Percentiles rank a stretch among this genome's conserved stretches.
Conservation (phyloP, 2,888 invertebrate species). For the Spilosoma lubricipeda region DNA sequence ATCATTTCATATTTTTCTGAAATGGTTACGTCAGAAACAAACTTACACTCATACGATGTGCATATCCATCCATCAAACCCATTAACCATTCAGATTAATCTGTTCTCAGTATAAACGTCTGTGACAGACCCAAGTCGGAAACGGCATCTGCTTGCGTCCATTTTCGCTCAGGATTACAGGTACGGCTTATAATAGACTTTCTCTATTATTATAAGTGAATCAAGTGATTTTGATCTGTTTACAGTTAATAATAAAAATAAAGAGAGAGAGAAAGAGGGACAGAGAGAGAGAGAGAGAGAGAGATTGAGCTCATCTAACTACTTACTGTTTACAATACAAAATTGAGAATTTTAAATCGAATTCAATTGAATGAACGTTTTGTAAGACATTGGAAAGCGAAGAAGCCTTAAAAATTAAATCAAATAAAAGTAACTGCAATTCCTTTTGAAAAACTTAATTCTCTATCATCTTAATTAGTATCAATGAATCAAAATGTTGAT, state of each 20-base stretch:
- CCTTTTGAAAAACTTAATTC: too few species aligned
- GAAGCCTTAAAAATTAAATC: too few species aligned
- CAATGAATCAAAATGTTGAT: too few species aligned
- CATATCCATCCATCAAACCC: not conserved
- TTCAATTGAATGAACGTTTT: too few species aligned
- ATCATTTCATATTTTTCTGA: not conserved
- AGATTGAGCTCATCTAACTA: not conserved
- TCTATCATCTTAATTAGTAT: too few species aligned
- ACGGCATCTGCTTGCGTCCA: not conserved
- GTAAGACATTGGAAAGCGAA: too few species aligned
- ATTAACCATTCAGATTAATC: not conserved
- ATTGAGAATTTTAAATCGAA: too few species aligned
- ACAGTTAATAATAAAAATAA: too few species aligned
- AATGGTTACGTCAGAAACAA: not conserved
- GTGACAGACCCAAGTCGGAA: not conserved
- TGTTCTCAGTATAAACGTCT: not conserved
- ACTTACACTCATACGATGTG: not conserved
- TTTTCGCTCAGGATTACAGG: not conserved
- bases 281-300: too few species aligned
- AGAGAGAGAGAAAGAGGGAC: too few species aligned
- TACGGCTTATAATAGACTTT: not conserved
- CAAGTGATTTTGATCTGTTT: not conserved
- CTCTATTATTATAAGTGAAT: not conserved
- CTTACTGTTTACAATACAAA: not conserved
- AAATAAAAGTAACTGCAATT: too few species aligned